A percentile compares a stretch with the other conserved stretches of the same genome.
phyloP scores from a whole-genome alignment of 53 echinoderm and acorn worm genomes.

The Apostichopus leukothele region DNA sequence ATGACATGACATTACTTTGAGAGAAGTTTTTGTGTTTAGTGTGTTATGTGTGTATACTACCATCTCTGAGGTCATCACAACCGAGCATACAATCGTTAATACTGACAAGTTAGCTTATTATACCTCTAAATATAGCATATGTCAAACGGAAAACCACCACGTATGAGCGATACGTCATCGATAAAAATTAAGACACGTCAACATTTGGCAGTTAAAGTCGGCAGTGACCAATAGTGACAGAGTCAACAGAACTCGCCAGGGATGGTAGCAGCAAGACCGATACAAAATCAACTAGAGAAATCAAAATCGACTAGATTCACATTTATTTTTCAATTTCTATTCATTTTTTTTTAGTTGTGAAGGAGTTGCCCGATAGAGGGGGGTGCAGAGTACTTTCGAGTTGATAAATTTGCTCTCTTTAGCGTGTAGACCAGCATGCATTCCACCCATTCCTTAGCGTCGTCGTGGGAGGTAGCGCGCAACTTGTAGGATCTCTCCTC shows the following conservation, averaged over 20 bases:
- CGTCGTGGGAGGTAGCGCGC: constrained; percentile 73
- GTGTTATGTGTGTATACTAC: no score
- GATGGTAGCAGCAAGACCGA: not conserved
- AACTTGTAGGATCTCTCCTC: constrained; percentile 84
- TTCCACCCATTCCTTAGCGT: constrained; percentile 89
- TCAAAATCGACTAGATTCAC: not conserved
- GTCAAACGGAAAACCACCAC: no score
- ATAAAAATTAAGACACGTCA: no score
- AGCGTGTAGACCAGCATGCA: constrained; percentile 86
- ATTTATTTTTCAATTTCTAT: not conserved
- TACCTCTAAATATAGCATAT: no score
- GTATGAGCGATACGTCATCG: no score
- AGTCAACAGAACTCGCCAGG: not conserved
- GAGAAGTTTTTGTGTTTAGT: no score
- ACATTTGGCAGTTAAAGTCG: no score
- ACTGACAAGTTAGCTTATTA: no score
- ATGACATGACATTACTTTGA: no score
- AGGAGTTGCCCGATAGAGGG: not conserved
- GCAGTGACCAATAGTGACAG: not conserved
- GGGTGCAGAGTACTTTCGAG: constrained; percentile 35
- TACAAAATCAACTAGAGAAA: not conserved
- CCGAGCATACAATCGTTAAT: no score
- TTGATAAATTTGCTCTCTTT: constrained; percentile 69
- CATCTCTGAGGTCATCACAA: no score
- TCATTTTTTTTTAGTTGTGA: not conserved